Evolutionary conservation across 2,113 vertebrate species (phyloP), one percentile per base, ranked within the genome.

Genomic region (Pseudopipra pipra): DNA sequence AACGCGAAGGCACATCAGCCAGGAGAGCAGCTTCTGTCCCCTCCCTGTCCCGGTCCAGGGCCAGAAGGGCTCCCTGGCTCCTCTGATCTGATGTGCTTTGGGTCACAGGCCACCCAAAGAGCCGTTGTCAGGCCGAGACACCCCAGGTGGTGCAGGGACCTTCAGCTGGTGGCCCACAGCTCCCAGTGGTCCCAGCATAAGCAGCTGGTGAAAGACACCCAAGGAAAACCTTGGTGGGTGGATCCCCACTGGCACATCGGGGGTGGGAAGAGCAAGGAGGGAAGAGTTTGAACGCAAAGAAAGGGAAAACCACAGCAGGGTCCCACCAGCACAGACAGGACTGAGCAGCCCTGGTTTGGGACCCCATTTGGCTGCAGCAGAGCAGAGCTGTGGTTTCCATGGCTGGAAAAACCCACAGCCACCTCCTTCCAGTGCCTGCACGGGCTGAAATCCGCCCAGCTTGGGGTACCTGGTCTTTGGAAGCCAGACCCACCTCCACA

Each of bases 91-190:
- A 31, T 77, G 78, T 88, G 86, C 58, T 73, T 19, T 65, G 87
- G 70, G 35, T 47, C 91, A 66, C 3, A 31, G 87, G 87, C 85
- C 96, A 94, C 95, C 92, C 94, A 92, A 76, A 93, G 46, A 85
- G 92, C 82, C 71, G 93, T 85, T 94, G 92, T 87, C 56, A 12
- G 78, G 35, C 71, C 73, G 58, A 2, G 62, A 49, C 75, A 8
- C 44, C 70, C 54, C 62, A 4, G 7, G 4, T 21, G 58, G 65
- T 82, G 68, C 77, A 65, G 90, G 24, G 61, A 73, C 61, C 85
- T 79, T 23, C 82, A 28, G 3, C 35, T 8, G 2, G 62, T 52
- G 79, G 63, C 66, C 41, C 18, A 0, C 17, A 35, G 73, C 9
- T n/a, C 87, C 33, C 92, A 62, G 55, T 6, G 55, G 55, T 70